Percentiles rank a stretch among this genome's conserved stretches.
phyloP scores from a whole-genome alignment of 2,113 vertebrate genomes.

The Bostrychus sinensis region DNA sequence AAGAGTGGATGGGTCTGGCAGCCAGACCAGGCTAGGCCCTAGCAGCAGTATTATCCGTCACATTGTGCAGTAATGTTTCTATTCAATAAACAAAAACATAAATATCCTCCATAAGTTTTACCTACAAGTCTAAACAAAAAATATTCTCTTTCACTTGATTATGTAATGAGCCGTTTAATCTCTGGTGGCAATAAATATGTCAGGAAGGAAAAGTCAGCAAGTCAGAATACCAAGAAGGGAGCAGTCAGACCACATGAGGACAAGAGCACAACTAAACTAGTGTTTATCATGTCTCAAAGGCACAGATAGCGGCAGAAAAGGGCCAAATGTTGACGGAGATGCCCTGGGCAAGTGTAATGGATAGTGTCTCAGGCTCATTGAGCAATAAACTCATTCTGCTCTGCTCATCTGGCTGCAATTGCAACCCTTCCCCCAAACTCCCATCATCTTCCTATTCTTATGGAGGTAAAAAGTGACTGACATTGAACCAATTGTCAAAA shows the following conservation, averaged over 20 bases:
- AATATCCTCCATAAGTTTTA: too few species aligned
- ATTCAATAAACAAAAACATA: too few species aligned
- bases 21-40: too few species aligned
- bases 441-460: slow-evolving; percentile 22
- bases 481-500: slow-evolving; percentile 38
- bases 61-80: too few species aligned
- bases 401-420: slow-evolving; percentile 34
- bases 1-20: too few species aligned
- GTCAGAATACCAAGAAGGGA: slow-evolving; percentile 31
- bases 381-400: slow-evolving; percentile 55
- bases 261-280: not conserved
- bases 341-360: slow-evolving; percentile 62
- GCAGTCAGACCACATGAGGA: slow-evolving; percentile 16
- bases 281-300: slow-evolving; percentile 29
- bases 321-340: slow-evolving; percentile 32
- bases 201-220: slow-evolving; percentile 2
- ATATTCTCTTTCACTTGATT: slow-evolving; percentile 6
- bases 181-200: slow-evolving; percentile 20
- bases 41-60: too few species aligned
- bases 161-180: slow-evolving; percentile 27
- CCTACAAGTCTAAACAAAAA: too few species aligned
- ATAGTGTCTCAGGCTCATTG: slow-evolving; percentile 50
- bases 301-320: slow-evolving; percentile 33
- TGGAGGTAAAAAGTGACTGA: slow-evolving; percentile 39
- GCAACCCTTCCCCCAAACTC: not conserved